Base-by-base conservation (phyloP, 2,888 invertebrate genomes). In the Ornithoptera priamus region DNA sequence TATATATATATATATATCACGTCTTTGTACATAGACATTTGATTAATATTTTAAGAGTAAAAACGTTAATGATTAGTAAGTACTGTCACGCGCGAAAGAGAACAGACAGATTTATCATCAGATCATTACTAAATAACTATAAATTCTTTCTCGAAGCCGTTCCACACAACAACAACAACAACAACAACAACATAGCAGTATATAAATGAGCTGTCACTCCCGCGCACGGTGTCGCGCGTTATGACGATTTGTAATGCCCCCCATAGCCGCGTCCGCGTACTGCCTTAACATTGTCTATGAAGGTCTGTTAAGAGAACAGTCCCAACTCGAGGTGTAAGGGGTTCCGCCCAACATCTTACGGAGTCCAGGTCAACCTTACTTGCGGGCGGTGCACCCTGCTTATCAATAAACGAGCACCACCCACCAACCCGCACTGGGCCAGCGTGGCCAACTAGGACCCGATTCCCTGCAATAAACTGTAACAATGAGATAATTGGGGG, bases 191-290 rank as follows among this genome's bases (percentile, higher is more conserved):
- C 75, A 75, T 78, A 71, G 73, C 77, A 73, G 74, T 73, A 72
- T 72, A 73, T 75, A 75, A 76, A 82, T 80, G 77, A 78, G 74
- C 82, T 81, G 84, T 81, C 85, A 79, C 77, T 75, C 75, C 74
- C 69, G 76, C 69, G 71, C 39, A 39, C 10, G 39, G 39, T 30
- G 30, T 30, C 5, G 76, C 77, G 75, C 81, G 81, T 84, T 85
- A 83, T 84, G 83, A 85, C 84, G 80, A 84, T 85, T 83, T 82
- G 83, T 84, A 80, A 80, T 76, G 72, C 53, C 53, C 15, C 15
- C 77, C 75, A 76, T 78, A 80, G 84, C 78, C 79, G 81, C 76
- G 74, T 78, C 75, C 76, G 39, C 70, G 70, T 75, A 70, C 70
- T 69, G 75, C 78, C 78, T 81, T 81, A 81, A 84, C 78, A 78